These are phyloP conservation scores for Tenthredo mesomela DNA, from an alignment of 2,888 invertebrate species.

Conservation along the genomic window DNA sequence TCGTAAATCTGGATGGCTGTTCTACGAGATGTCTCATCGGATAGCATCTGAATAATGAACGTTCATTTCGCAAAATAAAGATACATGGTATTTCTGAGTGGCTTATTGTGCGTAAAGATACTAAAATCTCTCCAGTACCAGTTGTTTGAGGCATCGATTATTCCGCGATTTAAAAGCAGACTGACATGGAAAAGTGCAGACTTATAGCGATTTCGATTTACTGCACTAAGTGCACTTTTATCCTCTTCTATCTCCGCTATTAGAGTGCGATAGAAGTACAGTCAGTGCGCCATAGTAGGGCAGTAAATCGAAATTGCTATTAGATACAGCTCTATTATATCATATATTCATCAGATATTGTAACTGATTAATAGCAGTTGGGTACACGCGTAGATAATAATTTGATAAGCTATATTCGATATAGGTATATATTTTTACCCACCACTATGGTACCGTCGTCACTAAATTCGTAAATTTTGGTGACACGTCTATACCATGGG, in stretches of 20 bases:
- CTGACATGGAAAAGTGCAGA: not conserved
- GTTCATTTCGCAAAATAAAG: not conserved
- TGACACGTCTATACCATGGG: not conserved
- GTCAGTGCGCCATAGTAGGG: too few species aligned
- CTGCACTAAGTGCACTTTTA: too few species aligned
- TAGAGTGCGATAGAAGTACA: too few species aligned
- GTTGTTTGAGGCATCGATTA: not conserved
- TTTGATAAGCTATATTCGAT: not conserved
- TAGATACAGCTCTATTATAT: not conserved
- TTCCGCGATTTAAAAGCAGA: not conserved
- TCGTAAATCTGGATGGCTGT: too few species aligned
- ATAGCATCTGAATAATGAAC: not conserved
- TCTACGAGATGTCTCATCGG: constrained; percentile 53
- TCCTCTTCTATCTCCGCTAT: too few species aligned
- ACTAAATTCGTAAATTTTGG: not conserved
- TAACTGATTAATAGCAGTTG: not conserved
- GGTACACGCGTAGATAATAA: not conserved
- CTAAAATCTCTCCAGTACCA: not conserved
- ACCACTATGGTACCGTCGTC: not conserved
- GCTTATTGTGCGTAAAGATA: not conserved
- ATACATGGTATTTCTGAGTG: not conserved
- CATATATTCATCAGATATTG: not conserved
- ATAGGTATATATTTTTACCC: not conserved
- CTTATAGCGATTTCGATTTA: too few species aligned
- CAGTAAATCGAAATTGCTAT: too few species aligned